These are phyloP conservation scores for Empis livida DNA, from an alignment of 2,888 invertebrate genomes.

Conservation along the genomic window DNA sequence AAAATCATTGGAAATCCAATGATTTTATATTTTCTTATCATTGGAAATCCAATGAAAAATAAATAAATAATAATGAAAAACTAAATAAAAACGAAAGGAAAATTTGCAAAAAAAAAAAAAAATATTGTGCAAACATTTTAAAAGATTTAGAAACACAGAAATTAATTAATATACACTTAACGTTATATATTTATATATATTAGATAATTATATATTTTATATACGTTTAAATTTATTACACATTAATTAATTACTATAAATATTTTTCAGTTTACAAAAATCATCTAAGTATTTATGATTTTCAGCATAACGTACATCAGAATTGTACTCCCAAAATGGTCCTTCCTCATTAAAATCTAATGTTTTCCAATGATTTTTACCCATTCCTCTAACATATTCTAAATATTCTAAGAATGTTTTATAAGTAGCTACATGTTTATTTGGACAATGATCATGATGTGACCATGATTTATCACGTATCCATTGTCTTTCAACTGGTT, in stretches of 20 bases:
- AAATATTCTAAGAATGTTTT: slow-evolving; percentile 25
- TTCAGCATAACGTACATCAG: neutral
- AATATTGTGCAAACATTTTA: neutral
- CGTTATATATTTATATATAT: too few species aligned
- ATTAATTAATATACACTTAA: neutral
- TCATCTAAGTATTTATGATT: neutral
- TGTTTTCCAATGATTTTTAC: slow-evolving; percentile 26
- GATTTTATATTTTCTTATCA: neutral
- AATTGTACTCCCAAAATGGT: neutral
- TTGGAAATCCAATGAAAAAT: neutral
- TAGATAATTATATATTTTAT: neutral
- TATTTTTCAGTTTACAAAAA: neutral
- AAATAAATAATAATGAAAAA: too few species aligned
- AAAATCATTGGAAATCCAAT: too few species aligned
- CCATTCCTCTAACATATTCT: slow-evolving; percentile 21
- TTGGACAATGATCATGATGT: slow-evolving; percentile 25
- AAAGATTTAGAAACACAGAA: too few species aligned
- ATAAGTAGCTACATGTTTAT: slow-evolving; percentile 21
- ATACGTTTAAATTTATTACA: neutral
- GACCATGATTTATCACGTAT: slow-evolving; percentile 41
- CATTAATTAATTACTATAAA: neutral
- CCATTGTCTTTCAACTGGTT: slow-evolving; percentile 66
- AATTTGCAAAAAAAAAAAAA: neutral
- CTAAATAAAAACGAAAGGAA: too few species aligned
- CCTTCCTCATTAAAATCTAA: slow-evolving; percentile 5